These are phyloP conservation scores for Falco novaeseelandiae DNA, from an alignment of 2,797 vertebrate genomes.

Conservation along the genomic window DNA sequence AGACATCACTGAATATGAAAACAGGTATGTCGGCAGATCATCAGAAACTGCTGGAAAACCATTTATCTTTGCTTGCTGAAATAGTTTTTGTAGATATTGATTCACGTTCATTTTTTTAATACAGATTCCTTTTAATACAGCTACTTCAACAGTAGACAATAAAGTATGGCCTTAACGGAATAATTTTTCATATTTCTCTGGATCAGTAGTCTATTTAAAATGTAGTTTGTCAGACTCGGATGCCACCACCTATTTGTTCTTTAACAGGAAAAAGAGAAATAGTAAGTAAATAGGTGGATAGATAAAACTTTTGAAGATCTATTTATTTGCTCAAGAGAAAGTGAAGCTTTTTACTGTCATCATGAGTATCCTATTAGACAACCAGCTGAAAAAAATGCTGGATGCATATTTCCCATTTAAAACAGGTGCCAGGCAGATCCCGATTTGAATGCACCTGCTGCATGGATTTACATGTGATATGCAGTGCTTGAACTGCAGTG, in stretches of 20 bases:
- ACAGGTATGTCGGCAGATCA: not conserved
- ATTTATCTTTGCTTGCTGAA: conserved; percentile 25
- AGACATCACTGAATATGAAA: not conserved
- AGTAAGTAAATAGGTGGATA: not conserved
- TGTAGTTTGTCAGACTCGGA: not conserved
- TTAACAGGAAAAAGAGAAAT: not conserved
- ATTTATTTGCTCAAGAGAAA: not conserved
- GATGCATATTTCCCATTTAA: not conserved
- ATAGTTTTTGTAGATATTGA: not conserved
- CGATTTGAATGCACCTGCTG: not conserved
- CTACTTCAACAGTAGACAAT: not conserved
- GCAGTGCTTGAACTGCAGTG: not conserved
- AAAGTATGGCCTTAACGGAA: not conserved
- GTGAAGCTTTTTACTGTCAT: not conserved
- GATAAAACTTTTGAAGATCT: not conserved
- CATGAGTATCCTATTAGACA: not conserved
- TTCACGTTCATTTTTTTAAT: not conserved
- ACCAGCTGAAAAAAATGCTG: not conserved
- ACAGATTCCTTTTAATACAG: not conserved
- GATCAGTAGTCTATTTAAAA: not conserved
- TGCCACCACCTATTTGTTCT: not conserved
- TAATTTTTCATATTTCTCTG: conserved; percentile 1
- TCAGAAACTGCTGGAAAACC: not conserved
- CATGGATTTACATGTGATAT: not conserved
- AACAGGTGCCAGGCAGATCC: not conserved